Conservation (phyloP, 2,888 invertebrate genomes). For the Trichacis sp. region DNA sequence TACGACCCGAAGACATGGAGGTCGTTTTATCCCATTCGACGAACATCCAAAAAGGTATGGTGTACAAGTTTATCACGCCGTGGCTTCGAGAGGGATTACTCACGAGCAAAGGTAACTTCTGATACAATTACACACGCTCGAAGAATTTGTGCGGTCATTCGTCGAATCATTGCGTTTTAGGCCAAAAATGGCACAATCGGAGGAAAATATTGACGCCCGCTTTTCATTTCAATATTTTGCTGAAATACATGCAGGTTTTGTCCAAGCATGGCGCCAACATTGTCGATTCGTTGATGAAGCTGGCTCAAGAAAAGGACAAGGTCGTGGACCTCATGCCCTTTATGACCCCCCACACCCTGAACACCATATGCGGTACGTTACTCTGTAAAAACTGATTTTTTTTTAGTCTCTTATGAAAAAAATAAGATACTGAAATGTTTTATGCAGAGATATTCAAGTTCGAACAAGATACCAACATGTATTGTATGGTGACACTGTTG, state of each 20-base stretch:
- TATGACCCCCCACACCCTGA: slow-evolving; percentile 74
- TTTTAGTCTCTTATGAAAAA: too few relatives aligned
- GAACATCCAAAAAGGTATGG: slow-evolving; percentile 7
- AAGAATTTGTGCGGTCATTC: not conserved
- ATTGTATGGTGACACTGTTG: too few relatives aligned
- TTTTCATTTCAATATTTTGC: not conserved
- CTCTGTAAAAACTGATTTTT: too few relatives aligned
- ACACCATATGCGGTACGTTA: slow-evolving; percentile 77
- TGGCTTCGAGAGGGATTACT: slow-evolving; percentile 19
- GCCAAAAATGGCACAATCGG: not conserved
- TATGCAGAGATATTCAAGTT: too few relatives aligned
- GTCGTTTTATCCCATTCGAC: slow-evolving; percentile 1
- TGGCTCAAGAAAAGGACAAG: slow-evolving; percentile 47
- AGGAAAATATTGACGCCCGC: not conserved
- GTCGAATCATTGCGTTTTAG: too few relatives aligned
- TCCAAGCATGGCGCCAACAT: slow-evolving; percentile 65
- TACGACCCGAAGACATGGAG: slow-evolving; percentile 13
- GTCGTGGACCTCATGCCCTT: slow-evolving; percentile 70
- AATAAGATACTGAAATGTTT: too few relatives aligned
- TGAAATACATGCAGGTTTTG: slow-evolving; percentile 54
- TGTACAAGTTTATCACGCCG: slow-evolving; percentile 4
- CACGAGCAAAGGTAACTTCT: slow-evolving; percentile 9
- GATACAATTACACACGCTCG: not conserved
- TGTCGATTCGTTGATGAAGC: slow-evolving; percentile 46
- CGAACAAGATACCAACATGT: too few relatives aligned